Conservation (phyloP, 2,113 vertebrate genomes). For the Pontoporia blainvillei region DNA sequence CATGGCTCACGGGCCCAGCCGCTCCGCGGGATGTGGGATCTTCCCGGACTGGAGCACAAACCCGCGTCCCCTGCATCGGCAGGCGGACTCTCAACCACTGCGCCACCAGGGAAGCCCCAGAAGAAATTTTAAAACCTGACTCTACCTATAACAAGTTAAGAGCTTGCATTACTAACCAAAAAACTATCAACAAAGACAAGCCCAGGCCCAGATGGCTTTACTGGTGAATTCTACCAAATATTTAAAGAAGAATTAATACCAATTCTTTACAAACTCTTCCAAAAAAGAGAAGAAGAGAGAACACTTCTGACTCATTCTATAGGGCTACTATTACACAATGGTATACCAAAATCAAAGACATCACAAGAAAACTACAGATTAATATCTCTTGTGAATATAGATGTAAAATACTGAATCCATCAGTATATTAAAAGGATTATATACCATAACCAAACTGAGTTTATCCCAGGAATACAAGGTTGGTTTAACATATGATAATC, state of each 20-base stretch:
- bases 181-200: neutral
- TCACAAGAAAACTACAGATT: neutral
- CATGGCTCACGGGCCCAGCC: too few species aligned
- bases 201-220: neutral
- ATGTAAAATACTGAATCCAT: neutral
- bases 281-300: neutral
- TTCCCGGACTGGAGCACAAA: too few species aligned
- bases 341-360: neutral
- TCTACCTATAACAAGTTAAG: neutral
- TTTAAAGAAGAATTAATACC: neutral
- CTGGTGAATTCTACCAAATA: neutral
- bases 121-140: neutral
- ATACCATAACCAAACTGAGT: neutral
- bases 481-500: neutral
- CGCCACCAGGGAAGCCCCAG: too few species aligned
- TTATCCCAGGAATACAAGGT: neutral
- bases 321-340: neutral
- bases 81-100: too few species aligned
- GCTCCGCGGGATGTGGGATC: too few species aligned
- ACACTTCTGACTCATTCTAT: neutral
- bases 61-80: too few species aligned
- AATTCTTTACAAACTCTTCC: neutral
- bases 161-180: neutral
- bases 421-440: neutral
- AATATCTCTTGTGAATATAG: neutral